Evolutionary conservation across 2,797 vertebrate species (phyloP), one percentile per base, ranked within the genome.

Genomic region (Galaxias olidus): DNA sequence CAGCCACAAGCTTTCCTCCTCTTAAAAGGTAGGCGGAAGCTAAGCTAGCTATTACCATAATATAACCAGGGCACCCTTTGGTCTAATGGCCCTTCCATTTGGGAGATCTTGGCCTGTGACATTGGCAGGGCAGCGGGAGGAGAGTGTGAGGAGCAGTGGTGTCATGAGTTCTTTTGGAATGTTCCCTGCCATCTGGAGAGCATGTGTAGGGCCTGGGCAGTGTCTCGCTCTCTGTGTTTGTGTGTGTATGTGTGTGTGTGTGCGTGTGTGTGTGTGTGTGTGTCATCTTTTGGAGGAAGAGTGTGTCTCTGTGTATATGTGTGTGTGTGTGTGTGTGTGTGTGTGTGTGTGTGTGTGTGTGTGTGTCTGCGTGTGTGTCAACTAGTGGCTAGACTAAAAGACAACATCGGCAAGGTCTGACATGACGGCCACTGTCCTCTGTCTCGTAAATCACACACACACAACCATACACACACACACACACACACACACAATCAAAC

Each of bases 161-260:
- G 73, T 71, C 87, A 91, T 85, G 85, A 86, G 81, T 77, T 75
- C 73, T 61, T 65, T 73, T 76, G 84, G 88, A 88, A 90, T 90
- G 89, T 81, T 71, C 71, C 8, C 45, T 62, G 61, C 81, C 90
- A 91, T 91, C 87, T 91, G 90, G 87, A 74, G 65, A 73, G 76
- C 89, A 90, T 87, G 85, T 90, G 86, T 83, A 0, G 65, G 64
- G 65, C 75, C 83, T 63, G 80, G 66, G 70, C 59, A 30, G 3
- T 30, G 30, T 30, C n/a, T n/a, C n/a, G n/a, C n/a, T n/a, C n/a
- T n/a, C 30, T 30, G 30, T 30, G 30, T 30, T 2, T 6, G 67
- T 46, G 53, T 43, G 30, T 68, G 53, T 54, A 66, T 62, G 62
- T 58, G 65, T 47, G n/a, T 55, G 49, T 54, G 61, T 49, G 45